A percentile compares a stretch with the other conserved stretches of the same genome.
phyloP scores from a whole-genome alignment of 53 echinoderm and acorn worm genomes.

The Patiria pectinifera region DNA sequence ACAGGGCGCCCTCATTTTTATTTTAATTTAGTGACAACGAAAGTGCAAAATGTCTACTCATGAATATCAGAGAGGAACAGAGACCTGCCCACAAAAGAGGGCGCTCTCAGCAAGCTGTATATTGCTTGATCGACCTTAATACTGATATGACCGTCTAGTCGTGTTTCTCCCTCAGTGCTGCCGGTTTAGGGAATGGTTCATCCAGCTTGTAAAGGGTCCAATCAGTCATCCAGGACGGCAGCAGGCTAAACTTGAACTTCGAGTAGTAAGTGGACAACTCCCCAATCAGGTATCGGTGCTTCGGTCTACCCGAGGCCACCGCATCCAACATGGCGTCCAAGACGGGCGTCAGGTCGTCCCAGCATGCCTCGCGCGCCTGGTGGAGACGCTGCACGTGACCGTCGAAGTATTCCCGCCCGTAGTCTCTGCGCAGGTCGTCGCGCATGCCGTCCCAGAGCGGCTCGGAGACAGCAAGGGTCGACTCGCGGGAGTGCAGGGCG shows the following conservation, averaged over 20 bases:
- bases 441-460: slow-evolving; percentile 55
- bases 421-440: slow-evolving; percentile 30
- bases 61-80: too few relatives aligned
- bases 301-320: slow-evolving; percentile 47
- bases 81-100: too few relatives aligned
- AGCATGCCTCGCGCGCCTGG: slow-evolving; percentile 45
- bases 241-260: slow-evolving; percentile 2
- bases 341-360: slow-evolving; percentile 62
- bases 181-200: slow-evolving; percentile 31
- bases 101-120: too few relatives aligned
- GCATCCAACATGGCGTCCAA: slow-evolving; percentile 70
- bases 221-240: slow-evolving; percentile 71
- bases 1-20: too few relatives aligned
- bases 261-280: slow-evolving; percentile 51
- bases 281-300: slow-evolving; percentile 66
- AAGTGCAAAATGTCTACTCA: too few relatives aligned
- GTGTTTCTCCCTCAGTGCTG: slow-evolving; percentile 30
- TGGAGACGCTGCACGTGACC: not conserved
- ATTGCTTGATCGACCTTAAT: not conserved
- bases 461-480: not conserved
- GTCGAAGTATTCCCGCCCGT: slow-evolving; percentile 69
- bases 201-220: not conserved
- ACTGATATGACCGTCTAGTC: not conserved
- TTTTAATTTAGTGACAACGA: too few relatives aligned
- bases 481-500: slow-evolving; percentile 21